Base-by-base conservation (phyloP, 2,113 vertebrate genomes). In the Trochalopteron elliotii region DNA sequence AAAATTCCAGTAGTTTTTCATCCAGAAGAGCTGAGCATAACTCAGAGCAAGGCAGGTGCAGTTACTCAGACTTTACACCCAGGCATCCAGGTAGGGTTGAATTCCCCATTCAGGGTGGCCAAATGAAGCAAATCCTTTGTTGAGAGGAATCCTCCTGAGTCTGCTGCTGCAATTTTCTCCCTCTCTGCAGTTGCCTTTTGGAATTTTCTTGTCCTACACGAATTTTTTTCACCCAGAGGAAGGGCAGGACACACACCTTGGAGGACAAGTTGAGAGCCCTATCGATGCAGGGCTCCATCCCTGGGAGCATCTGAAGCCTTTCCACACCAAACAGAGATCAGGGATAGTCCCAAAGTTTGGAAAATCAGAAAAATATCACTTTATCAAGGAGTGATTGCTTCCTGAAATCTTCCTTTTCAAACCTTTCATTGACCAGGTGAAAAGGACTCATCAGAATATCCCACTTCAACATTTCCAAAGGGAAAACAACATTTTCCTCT, bases 231-330 rank as follows among this genome's bases (percentile, higher is more conserved):
- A 21, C 12, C 5, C 4, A 3, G 44, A 84, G 14, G 12, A 40
- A 78, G 22, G 63, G 68, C 49, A 71, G 47, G 60, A 39, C 15
- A 5, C 20, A 37, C 71, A 53, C 12, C 42, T 49, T 15, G 33
- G 53, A 56, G 56, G 33, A 63, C 8, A 55, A 25, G 10, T 10
- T 24, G 21, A 69, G 63, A 90, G n/a, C 30, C 30, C 42, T 47
- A 6, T 40, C 1, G 0, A 25, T 3, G 39, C 1, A 40, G 55
- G 31, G 25, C 12, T 80, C 33, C 9, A 2, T 31, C 35, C 24
- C 42, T 17, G 39, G 64, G 52, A 84, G 23, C 28, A 21, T 5
- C 30, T 15, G 5, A 28, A 83, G 12, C 28, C 8, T 18, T 83
- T 63, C 21, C 47, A 49, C 60, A 47, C 2, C 1, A 1, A 69